Conservation (phyloP, 2,797 vertebrate species). For the Acrocephalus scirpaceus region DNA sequence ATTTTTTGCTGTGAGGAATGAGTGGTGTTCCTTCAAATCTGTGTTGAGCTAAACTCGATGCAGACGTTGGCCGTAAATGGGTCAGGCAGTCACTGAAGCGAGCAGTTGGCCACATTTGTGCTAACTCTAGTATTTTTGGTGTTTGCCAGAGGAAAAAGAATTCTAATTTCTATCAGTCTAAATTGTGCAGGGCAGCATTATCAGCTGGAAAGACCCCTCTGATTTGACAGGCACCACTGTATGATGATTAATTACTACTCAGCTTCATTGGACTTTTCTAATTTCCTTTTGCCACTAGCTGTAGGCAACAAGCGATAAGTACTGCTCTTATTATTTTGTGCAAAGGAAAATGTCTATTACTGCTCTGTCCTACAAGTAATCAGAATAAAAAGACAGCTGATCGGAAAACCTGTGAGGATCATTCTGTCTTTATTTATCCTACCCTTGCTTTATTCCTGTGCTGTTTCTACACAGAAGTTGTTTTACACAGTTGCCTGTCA, state of each 20-base stretch:
- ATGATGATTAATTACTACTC: conserved; percentile 99
- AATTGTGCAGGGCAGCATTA: conserved; percentile 97
- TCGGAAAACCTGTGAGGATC: conserved; percentile 60
- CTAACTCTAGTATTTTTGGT: conserved; percentile 80
- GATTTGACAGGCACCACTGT: conserved; percentile 96
- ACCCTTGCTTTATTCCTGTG: conserved; percentile 51
- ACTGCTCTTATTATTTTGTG: conserved; percentile 93
- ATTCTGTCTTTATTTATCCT: conserved; percentile 74
- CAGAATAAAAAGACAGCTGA: conserved; percentile 78
- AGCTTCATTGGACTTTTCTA: conserved; percentile 90
- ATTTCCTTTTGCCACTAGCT: conserved; percentile 90
- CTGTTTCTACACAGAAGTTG: conserved; percentile 56
- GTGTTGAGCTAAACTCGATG: neutral
- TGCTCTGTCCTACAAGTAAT: conserved; percentile 78
- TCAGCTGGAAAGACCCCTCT: conserved; percentile 94
- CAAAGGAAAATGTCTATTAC: conserved; percentile 89
- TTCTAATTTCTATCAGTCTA: conserved; percentile 97
- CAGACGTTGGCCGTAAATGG: conserved; percentile 62
- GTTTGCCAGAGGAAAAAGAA: conserved; percentile 90
- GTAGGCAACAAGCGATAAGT: conserved; percentile 94
- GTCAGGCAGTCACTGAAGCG: conserved; percentile 84
- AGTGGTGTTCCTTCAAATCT: conserved; percentile 11
- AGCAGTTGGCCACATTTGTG: conserved; percentile 80
- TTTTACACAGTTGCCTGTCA: conserved; percentile 77
- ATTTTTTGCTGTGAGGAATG: conserved; percentile 23